These are phyloP conservation scores for Apamea sordens DNA, from an alignment of 2,888 invertebrate genomes.

Conservation along the genomic window DNA sequence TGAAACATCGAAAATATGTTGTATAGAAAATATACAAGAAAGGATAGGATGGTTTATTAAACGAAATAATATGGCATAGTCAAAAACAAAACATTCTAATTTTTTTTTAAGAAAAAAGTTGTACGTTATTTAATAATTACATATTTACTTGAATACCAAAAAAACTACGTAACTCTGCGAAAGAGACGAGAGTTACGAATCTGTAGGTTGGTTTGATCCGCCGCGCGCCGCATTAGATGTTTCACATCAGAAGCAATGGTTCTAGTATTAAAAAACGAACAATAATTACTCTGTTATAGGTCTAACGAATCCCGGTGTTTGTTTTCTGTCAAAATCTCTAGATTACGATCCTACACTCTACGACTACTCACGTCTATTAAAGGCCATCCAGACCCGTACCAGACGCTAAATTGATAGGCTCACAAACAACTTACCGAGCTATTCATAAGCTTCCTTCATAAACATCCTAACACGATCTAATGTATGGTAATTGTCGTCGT, in stretches of 20 bases:
- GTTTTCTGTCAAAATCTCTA: not conserved
- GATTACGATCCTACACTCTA: not conserved
- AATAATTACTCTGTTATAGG: not conserved
- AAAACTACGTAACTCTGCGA: not conserved
- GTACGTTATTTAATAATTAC: not conserved
- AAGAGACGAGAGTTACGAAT: not conserved
- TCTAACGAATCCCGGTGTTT: not conserved
- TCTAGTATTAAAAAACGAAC: not conserved
- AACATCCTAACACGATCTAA: slow-evolving; percentile 54
- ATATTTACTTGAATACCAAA: not conserved
- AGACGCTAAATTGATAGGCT: slow-evolving; percentile 47
- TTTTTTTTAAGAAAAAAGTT: not conserved
- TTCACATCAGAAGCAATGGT: not conserved
- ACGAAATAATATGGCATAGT: not conserved
- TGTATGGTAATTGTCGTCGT: slow-evolving; percentile 60
- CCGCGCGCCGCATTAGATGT: not conserved
- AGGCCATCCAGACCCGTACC: slow-evolving; percentile 17
- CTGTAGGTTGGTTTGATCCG: not conserved
- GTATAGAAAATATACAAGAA: not conserved
- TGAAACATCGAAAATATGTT: not conserved
- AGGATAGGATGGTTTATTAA: not conserved
- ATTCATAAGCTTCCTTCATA: slow-evolving; percentile 63
- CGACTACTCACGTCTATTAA: not conserved
- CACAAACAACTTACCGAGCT: slow-evolving; percentile 53
- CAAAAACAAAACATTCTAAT: not conserved